Percentiles rank a stretch among this genome's conserved stretches.
Evolutionary conservation across 1,140 invertebrate genomes (phyloP).

Genomic region (Anastrepha ludens): DNA sequence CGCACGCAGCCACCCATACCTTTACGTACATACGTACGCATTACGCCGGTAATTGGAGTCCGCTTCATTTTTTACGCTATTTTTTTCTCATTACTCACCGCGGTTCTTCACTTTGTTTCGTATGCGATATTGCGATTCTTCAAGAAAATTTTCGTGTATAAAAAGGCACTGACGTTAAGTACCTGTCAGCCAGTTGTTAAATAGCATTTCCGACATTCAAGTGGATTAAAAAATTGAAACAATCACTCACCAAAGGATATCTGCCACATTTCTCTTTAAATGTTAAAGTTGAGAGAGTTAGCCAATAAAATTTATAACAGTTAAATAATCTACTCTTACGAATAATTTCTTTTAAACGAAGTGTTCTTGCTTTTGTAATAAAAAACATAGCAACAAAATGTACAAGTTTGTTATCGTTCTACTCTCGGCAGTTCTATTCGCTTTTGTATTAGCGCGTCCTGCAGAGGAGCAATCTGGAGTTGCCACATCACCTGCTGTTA

Average conservation of each 20-base stretch:
- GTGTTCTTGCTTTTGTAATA: background rate
- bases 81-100: conserved; percentile 46
- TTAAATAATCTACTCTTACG: background rate
- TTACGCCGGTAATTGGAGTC: conserved; percentile 46
- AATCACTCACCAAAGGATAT: conserved; percentile 5
- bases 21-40: conserved; percentile 13
- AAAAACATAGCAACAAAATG: conserved; percentile 58
- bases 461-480: conserved; percentile 61
- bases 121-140: conserved; percentile 26
- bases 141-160: conserved; percentile 54
- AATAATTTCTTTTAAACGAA: background rate
- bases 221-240: conserved; percentile 25
- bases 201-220: conserved; percentile 53
- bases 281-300: conserved; percentile 20
- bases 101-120: conserved; percentile 43
- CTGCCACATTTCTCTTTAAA: background rate
- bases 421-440: conserved; percentile 65
- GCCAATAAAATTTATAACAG: conserved; percentile 20
- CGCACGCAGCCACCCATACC: conserved; percentile 18
- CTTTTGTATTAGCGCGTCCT: conserved; percentile 66
- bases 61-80: conserved; percentile 40
- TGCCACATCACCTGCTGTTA: conserved; percentile 12
- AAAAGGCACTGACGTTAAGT: conserved; percentile 53
- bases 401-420: conserved; percentile 66
- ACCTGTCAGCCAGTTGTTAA: conserved; percentile 56